Percentiles rank a stretch among this genome's conserved stretches.
phyloP scores from a whole-genome alignment of 2,797 vertebrate genomes.

The Parotocinclus haroldoi region DNA sequence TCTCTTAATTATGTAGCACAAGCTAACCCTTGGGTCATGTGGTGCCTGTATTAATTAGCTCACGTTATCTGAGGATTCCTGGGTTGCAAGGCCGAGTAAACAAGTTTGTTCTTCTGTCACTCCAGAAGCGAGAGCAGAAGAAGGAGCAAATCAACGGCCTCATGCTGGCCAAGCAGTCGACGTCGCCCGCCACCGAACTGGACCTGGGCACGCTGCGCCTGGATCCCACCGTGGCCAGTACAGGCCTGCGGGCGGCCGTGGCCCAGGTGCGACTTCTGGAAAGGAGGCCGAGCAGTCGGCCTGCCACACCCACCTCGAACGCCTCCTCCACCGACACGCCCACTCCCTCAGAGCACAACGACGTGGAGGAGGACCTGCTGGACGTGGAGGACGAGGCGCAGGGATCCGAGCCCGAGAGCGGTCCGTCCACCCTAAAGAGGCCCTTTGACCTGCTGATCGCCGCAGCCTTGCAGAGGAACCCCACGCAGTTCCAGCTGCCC shows the following conservation, averaged over 20 bases:
- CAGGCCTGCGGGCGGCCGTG: conserved; percentile 76
- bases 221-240: conserved; percentile 60
- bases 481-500: conserved; percentile 95
- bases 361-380: conserved; percentile 85
- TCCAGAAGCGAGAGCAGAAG: conserved; percentile 93
- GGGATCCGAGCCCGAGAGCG: conserved; percentile 79
- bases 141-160: conserved; percentile 93
- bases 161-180: conserved; percentile 79
- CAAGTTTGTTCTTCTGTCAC: no score
- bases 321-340: conserved; percentile 89
- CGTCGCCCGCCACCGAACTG: conserved; percentile 85
- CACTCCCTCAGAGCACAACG: conserved; percentile 90
- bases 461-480: conserved; percentile 96
- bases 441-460: conserved; percentile 96
- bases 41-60: no score
- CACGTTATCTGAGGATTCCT: no score
- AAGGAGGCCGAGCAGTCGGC: conserved; percentile 88
- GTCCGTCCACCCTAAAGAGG: conserved; percentile 76
- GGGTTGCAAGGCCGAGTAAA: no score
- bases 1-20: no score
- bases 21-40: no score
- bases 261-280: conserved; percentile 90
- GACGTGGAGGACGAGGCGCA: conserved; percentile 89
- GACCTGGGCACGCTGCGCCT: conserved; percentile 74
- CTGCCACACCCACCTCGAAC: conserved; percentile 92